Base-by-base conservation (phyloP, 1,140 invertebrate genomes). In the Odontomachus brunneus region DNA sequence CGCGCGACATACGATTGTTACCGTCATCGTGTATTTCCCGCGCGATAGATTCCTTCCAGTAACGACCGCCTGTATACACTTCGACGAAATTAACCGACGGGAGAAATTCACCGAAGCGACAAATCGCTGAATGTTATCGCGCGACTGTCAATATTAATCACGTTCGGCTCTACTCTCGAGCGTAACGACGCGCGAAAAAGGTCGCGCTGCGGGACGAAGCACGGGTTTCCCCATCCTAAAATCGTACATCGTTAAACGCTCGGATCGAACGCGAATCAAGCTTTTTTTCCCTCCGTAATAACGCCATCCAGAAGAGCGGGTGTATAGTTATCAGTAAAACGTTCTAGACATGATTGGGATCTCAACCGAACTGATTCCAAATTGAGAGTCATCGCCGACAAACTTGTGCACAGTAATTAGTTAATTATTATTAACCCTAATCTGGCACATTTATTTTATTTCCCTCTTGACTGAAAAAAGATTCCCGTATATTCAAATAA, bases 111-210 rank as follows among this genome's bases (percentile, higher is more conserved):
- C 29, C 26, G 14, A n/a, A n/a, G n/a, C 33, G 24, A 69, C 53
- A 78, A 78, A 69, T 7, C 14, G 24, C 44, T 12, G 51, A 80
- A 57, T 57, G 15, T 69, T 80, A 69, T 80, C 51, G 22, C 14
- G 9, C 38, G 38, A 11, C 38, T 44, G 38, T 44, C 38, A 44
- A 44, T 44, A 44, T 44, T 3, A 29, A 80, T 9, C 38, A 44
- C 38, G 38, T 57, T 11, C 65, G 48, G 69, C 17, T 29, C 2
- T 15, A 4, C 11, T 22, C 15, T 33, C 48, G 22, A 15, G 15
- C 22, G 2, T 62, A 49, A 76, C 7, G 5, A 62, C 17, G 3
- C 14, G 2, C 2, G 17, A 24, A 57, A 69, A 38, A 5, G 29
- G 3, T 7, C 19, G 15, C 44, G 55, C 5, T 14, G 22, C 17